A percentile compares a stretch with the other conserved stretches of the same genome.
phyloP scores from a whole-genome alignment of 2,797 vertebrate genomes.

The Pelobates cultripes region DNA sequence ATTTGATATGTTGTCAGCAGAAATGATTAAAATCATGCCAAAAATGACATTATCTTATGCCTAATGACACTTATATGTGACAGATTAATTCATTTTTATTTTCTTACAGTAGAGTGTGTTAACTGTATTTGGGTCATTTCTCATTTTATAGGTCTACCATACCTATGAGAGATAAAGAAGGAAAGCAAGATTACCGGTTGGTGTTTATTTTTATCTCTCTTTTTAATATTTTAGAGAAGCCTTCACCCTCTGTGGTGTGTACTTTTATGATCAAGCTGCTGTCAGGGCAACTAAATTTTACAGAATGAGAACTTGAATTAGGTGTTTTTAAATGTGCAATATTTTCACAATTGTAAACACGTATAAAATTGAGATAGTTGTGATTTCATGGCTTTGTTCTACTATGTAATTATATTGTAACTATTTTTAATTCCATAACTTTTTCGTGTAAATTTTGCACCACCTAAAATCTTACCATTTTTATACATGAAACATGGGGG shows the following conservation, averaged over 20 bases:
- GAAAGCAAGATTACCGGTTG: constrained; percentile 96
- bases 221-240: background rate
- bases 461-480: no score
- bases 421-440: no score
- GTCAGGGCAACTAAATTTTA: background rate
- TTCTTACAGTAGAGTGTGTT: background rate
- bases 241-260: background rate
- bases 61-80: no score
- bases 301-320: background rate
- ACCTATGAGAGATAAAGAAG: constrained; percentile 97
- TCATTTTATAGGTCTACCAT: constrained; percentile 77
- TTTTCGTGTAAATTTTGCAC: no score
- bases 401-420: no score
- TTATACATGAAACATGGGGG: no score
- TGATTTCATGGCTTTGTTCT: no score
- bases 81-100: no score
- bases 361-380: no score
- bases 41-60: no score
- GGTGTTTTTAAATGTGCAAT: background rate
- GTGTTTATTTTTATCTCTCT: constrained; percentile 42
- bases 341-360: background rate
- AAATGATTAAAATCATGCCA: no score
- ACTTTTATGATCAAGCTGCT: background rate
- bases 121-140: background rate
- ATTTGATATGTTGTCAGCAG: no score